These are phyloP conservation scores for Spisula solida DNA, from an alignment of 2,888 invertebrate species.

Conservation along the genomic window DNA sequence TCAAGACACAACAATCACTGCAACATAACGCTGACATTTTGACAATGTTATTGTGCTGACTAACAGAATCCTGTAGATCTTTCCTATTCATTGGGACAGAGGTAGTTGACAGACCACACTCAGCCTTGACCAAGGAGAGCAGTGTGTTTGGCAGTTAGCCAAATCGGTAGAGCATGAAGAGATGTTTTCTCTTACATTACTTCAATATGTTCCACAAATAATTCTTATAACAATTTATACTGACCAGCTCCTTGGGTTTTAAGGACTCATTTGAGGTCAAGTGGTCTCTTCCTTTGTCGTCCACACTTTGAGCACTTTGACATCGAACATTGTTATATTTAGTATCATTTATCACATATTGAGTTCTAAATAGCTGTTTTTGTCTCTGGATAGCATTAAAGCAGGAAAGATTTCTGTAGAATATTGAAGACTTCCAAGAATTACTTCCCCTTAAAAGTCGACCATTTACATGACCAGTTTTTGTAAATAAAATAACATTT, in stretches of 20 bases:
- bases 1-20: no score
- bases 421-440: not conserved
- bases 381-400: not conserved
- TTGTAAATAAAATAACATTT: conserved; percentile 6
- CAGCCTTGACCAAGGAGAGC: no score
- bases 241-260: not conserved
- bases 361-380: not conserved
- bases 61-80: no score
- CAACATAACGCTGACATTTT: no score
- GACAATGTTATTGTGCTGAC: no score
- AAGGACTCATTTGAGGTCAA: conserved; percentile 14
- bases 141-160: no score
- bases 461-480: not conserved
- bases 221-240: not conserved
- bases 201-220: no score
- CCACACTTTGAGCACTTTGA: not conserved
- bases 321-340: not conserved
- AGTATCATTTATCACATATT: not conserved
- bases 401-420: not conserved
- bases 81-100: no score
- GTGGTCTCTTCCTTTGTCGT: not conserved
- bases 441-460: not conserved
- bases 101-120: no score
- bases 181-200: no score
- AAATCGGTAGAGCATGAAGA: no score